Conservation (phyloP, 2,797 vertebrate species). For the Hybognathus amarus region DNA sequence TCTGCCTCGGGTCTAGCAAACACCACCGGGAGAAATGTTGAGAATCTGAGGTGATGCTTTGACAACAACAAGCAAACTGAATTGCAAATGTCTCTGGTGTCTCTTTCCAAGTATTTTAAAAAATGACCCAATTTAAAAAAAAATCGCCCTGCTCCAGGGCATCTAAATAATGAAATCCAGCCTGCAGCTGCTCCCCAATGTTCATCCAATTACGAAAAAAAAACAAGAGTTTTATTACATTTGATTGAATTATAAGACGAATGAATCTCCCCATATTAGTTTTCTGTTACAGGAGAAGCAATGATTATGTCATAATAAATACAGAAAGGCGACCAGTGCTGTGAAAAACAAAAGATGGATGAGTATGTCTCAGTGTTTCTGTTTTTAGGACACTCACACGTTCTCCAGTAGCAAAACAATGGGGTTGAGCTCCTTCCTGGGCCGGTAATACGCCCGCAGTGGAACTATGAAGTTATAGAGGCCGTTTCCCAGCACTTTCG, state of each 20-base stretch:
- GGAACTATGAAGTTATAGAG: constrained; percentile 88
- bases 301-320: constrained; percentile 50
- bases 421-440: constrained; percentile 85
- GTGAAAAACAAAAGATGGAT: background rate
- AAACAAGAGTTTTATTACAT: constrained; percentile 70
- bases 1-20: constrained; percentile 81
- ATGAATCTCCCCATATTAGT: constrained; percentile 22
- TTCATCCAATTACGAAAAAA: constrained; percentile 60
- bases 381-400: constrained; percentile 72
- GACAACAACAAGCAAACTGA: constrained; percentile 26
- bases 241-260: constrained; percentile 71
- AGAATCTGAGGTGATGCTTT: background rate
- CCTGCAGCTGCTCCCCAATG: constrained; percentile 3
- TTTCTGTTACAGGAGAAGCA: constrained; percentile 61
- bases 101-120: constrained; percentile 35
- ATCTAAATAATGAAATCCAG: constrained; percentile 46
- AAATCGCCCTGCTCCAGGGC: constrained; percentile 22
- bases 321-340: background rate
- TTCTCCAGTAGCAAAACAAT: constrained; percentile 84
- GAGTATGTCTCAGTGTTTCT: background rate
- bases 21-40: background rate
- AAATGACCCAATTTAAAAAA: constrained; percentile 31
- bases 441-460: constrained; percentile 83
- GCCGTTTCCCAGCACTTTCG: constrained; percentile 84
- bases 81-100: constrained; percentile 25